Evolutionary conservation across 2,113 vertebrate species (phyloP), one percentile per base, ranked within the genome.

Genomic region (Colossoma macropomum): DNA sequence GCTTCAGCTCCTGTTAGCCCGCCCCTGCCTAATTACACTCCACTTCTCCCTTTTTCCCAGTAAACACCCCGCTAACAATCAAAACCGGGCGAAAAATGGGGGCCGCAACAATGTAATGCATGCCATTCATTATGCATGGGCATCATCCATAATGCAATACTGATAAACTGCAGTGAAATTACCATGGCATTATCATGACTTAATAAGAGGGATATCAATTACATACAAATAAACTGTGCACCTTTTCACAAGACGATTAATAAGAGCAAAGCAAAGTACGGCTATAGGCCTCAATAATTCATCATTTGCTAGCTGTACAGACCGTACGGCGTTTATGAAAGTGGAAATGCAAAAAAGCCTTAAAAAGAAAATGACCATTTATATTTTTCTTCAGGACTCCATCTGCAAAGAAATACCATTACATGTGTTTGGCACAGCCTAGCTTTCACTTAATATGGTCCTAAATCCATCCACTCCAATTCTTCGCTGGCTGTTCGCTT

Each of bases 401-500:
- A 38, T 21, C 65, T 50, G 77, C 63, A 6, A 56, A 63, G 59
- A 74, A 63, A 45, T 63, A 21, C 10, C 54, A 80, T 30, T 80
- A 28, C 38, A 38, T 34, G 60, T 59, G 27, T 63, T 65, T 65
- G 38, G 38, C 38, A 28, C 38, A 19, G 56, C 59, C 12, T 8
- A 27, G 23, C 32, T 74, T 81, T 74, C 27, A 4, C 54, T 27
- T 71, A 60, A 72, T 41, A 19, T 73, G 34, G 30, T 48, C 45
- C 52, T 80, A 80, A 73, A 81, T 63, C 56, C 59, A 52, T 65
- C 59, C 66, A 59, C 32, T 27, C 45, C 66, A 28, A 27, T 70
- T 71, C 52, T 60, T 56, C 66, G 11, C 48, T 12, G 5, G 25
- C 12, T 62, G 79, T 71, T 28, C 21, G 69, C 59, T 73, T 11